These are phyloP conservation scores for Taeniopygia guttata DNA, from an alignment of 2,797 vertebrate genomes.

Conservation along the genomic window DNA sequence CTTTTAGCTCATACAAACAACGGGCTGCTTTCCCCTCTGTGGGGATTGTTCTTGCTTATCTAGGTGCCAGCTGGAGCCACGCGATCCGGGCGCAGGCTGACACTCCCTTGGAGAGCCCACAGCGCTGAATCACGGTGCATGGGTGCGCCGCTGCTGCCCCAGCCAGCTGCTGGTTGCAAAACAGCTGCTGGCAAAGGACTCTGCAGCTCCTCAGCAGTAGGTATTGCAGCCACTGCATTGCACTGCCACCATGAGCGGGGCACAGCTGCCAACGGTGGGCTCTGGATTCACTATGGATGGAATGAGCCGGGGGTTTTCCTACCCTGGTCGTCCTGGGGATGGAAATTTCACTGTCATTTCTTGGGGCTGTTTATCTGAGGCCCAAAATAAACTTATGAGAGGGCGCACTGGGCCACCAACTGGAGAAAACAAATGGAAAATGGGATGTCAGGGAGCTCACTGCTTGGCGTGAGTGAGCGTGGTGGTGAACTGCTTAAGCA, in stretches of 20 bases:
- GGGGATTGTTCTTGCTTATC: constrained; percentile 34
- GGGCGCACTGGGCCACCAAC: neutral
- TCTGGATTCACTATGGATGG: rapidly evolving
- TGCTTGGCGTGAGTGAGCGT: rapidly evolving
- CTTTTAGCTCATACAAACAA: constrained; percentile 17
- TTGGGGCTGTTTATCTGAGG: neutral
- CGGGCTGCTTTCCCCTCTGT: neutral
- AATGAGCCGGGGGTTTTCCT: rapidly evolving
- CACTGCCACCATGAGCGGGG: rapidly evolving
- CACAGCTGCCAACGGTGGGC: rapidly evolving
- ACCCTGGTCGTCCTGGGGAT: neutral
- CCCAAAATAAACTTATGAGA: rapidly evolving
- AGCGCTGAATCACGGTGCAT: neutral
- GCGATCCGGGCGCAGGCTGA: neutral
- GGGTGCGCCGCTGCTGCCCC: rapidly evolving
- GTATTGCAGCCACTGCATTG: rapidly evolving
- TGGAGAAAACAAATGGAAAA: neutral
- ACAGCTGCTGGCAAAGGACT: neutral
- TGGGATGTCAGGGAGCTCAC: neutral
- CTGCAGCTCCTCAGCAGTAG: rapidly evolving
- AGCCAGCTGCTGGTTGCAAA: neutral
- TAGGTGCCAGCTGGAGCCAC: neutral
- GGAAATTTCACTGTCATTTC: neutral
- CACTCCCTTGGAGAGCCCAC: neutral
- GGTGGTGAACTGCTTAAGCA: neutral